These are phyloP conservation scores for Sylvilagus bachmani DNA, from an alignment of 2,113 vertebrate species.

Conservation along the genomic window DNA sequence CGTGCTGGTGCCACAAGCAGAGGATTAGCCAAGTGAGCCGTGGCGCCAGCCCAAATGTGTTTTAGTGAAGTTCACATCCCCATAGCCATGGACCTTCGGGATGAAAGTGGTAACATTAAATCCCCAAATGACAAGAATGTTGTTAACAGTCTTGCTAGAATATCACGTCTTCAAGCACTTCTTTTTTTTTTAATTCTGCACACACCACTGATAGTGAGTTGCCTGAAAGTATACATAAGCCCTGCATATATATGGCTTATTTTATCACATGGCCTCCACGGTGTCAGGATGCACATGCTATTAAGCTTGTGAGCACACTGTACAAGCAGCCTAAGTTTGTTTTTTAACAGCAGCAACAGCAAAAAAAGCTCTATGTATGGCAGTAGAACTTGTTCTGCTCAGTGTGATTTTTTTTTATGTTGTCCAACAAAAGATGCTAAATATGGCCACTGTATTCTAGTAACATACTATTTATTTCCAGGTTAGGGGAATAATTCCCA, in stretches of 20 bases:
- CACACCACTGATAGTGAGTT: background rate
- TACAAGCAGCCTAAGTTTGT: background rate
- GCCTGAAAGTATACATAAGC: conserved; percentile 28
- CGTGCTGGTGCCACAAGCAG: too few relatives aligned
- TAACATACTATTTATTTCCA: background rate
- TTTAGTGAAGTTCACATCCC: background rate
- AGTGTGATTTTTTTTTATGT: background rate
- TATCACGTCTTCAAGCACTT: background rate
- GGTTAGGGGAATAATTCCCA: background rate
- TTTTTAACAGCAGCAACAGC: too few relatives aligned
- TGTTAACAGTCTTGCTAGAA: background rate
- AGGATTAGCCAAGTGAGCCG: too few relatives aligned
- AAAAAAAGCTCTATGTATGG: background rate
- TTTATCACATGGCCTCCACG: background rate
- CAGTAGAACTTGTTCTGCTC: background rate
- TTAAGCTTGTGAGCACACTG: background rate
- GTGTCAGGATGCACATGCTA: background rate
- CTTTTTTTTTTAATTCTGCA: conserved; percentile 24
- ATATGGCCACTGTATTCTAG: background rate
- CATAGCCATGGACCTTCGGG: background rate
- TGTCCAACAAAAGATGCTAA: background rate
- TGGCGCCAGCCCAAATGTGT: background rate
- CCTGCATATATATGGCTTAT: background rate
- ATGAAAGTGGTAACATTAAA: background rate
- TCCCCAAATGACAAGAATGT: background rate